Conservation (phyloP, 2,888 invertebrate genomes). For the Osmoderma eremita region DNA sequence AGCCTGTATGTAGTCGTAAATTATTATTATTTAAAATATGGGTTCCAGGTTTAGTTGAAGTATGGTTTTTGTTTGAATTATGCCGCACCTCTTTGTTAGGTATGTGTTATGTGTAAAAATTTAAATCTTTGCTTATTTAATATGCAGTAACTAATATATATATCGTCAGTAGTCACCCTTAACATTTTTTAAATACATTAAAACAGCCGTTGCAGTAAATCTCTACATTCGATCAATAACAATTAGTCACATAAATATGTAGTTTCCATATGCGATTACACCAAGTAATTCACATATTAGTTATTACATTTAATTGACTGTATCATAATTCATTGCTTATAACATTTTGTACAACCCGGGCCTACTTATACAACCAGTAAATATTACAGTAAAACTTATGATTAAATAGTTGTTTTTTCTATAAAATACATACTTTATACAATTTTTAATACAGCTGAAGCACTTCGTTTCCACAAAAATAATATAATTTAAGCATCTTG, state of each 20-base stretch:
- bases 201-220: conserved; percentile 32
- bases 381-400: conserved; percentile 20
- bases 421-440: no score
- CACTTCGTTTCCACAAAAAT: conserved; percentile 32
- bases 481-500: conserved; percentile 35
- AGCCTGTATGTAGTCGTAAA: no score
- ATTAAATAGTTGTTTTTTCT: conserved; percentile 11
- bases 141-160: conserved; percentile 2
- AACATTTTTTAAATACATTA: conserved; percentile 23
- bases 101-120: no score
- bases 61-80: no score
- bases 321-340: conserved; percentile 40
- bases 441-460: conserved; percentile 20
- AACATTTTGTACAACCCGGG: conserved; percentile 39
- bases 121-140: background rate
- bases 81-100: no score
- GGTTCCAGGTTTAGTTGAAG: no score
- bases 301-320: conserved; percentile 42
- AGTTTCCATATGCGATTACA: conserved; percentile 3
- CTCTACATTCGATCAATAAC: conserved; percentile 31
- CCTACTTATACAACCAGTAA: conserved; percentile 28
- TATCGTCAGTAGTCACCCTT: conserved; percentile 15
- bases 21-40: no score
- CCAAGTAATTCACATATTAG: conserved; percentile 14
- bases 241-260: conserved; percentile 11